A percentile compares a stretch with the other conserved stretches of the same genome.
These are phyloP conservation scores for Meleagris gallopavo DNA, from an alignment of 2,113 vertebrate species.

Conservation along the genomic window DNA sequence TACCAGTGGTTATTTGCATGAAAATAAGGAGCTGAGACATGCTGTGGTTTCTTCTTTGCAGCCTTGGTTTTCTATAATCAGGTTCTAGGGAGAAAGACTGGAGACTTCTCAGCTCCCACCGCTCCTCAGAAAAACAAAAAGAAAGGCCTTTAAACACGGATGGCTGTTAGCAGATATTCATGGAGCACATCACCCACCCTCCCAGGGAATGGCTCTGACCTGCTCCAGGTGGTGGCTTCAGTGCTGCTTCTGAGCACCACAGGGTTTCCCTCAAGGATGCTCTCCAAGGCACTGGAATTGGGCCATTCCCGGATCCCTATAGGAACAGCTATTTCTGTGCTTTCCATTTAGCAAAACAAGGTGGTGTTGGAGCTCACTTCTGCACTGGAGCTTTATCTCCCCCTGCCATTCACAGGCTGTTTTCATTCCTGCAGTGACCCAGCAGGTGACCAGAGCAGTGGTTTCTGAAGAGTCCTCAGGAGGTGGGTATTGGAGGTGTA, in stretches of 20 bases:
- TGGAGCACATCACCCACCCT: accelerated
- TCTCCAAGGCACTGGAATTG: background rate
- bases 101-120: background rate
- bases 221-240: background rate
- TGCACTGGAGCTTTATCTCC: accelerated
- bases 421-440: conserved; percentile 21
- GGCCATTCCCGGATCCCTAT: background rate
- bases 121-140: background rate
- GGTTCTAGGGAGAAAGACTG: accelerated
- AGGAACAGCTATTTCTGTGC: accelerated
- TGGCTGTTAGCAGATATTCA: background rate
- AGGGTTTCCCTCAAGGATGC: background rate
- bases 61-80: background rate
- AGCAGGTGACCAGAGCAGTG: background rate
- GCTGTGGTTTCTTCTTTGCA: background rate
- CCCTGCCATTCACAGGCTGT: background rate
- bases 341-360: accelerated
- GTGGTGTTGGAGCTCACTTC: background rate
- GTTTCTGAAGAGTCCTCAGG: conserved; percentile 50
- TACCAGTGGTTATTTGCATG: background rate
- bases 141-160: background rate
- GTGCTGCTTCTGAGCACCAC: accelerated
- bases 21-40: background rate
- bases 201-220: background rate
- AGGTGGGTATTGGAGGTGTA: accelerated